Percentiles rank a stretch among this genome's conserved stretches.
phyloP scores from a whole-genome alignment of 2,888 invertebrate genomes.

The Disparrhopalites patrizii region DNA sequence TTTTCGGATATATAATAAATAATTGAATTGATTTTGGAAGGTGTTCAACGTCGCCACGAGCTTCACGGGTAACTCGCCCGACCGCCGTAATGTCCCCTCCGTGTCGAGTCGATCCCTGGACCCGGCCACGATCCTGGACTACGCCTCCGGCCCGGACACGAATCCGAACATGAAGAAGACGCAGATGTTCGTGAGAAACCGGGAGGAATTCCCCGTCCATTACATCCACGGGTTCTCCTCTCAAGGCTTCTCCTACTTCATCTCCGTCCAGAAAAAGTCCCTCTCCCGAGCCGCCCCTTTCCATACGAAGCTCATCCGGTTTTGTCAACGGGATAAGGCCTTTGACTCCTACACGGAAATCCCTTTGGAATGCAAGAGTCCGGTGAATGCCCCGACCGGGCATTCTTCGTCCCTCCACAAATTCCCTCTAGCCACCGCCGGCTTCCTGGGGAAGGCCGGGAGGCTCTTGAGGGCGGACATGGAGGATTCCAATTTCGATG shows the following conservation, averaged over 20 bases:
- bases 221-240: conserved; percentile 22
- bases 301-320: conserved; percentile 10
- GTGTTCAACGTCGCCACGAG: conserved; percentile 14
- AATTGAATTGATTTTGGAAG: background rate
- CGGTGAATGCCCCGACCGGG: background rate
- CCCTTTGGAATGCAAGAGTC: conserved; percentile 14
- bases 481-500: conserved; percentile 11
- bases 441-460: conserved; percentile 12
- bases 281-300: background rate
- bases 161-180: background rate
- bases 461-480: background rate
- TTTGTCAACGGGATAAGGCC: conserved; percentile 17
- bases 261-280: conserved; percentile 7
- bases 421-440: conserved; percentile 2
- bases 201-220: conserved; percentile 6
- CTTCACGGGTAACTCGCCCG: conserved; percentile 12
- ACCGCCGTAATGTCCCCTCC: conserved; percentile 12
- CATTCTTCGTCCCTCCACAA: too few relatives aligned
- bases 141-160: conserved; percentile 2
- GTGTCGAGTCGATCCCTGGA: conserved; percentile 1
- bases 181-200: background rate
- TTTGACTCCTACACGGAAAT: conserved; percentile 22
- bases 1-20: background rate
- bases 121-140: conserved; percentile 2
- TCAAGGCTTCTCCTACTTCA: conserved; percentile 15